phyloP scores from a whole-genome alignment of 2,797 vertebrate genomes.

The Cryptoprocta ferox region DNA sequence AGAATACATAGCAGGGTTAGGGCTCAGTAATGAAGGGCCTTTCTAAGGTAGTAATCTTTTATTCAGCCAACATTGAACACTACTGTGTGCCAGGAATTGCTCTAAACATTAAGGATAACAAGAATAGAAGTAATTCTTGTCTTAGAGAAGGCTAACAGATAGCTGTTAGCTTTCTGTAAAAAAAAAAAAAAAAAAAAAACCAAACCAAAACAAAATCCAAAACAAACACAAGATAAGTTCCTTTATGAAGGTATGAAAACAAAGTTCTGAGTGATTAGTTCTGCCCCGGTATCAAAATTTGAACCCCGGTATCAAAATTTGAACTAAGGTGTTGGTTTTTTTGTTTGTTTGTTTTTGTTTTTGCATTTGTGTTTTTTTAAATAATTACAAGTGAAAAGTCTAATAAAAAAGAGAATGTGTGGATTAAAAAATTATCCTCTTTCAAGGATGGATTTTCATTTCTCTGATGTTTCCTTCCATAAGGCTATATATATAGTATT shows the following conservation, averaged over 20 bases:
- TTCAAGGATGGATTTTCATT: not conserved
- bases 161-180: not conserved
- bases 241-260: not conserved
- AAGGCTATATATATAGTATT: not conserved
- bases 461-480: not conserved
- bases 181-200: not conserved
- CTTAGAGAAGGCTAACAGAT: not conserved
- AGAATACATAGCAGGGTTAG: not conserved
- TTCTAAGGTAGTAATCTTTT: not conserved
- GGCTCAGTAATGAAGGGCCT: not conserved
- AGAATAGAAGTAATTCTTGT: not conserved
- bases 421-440: not conserved
- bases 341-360: not conserved
- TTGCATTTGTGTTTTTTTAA: not conserved
- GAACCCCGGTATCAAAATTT: not conserved
- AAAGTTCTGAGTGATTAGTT: not conserved
- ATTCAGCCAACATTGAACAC: not conserved
- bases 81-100: not conserved
- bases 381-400: not conserved
- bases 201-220: not conserved
- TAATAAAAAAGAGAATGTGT: constrained; percentile 1
- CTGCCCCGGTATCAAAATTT: not conserved
- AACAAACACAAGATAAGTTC: not conserved
- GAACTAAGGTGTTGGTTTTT: not conserved
- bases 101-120: not conserved